A percentile compares a stretch with the other conserved stretches of the same genome.
These are phyloP conservation scores for Ianthella basta DNA, from an alignment of 37 sponge, comb jelly and placozoan species.

Conservation along the genomic window DNA sequence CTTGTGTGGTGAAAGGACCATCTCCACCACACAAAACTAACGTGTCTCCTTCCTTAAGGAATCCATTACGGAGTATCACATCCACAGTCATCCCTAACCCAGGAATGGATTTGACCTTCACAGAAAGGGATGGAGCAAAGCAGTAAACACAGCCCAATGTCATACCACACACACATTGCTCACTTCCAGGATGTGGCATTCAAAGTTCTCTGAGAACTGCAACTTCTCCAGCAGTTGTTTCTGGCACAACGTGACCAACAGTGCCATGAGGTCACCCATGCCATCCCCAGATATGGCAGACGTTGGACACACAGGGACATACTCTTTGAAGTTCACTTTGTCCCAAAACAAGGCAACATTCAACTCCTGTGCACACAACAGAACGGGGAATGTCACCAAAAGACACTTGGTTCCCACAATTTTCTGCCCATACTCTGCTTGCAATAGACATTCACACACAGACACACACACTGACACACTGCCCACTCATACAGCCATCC, in stretches of 20 bases:
- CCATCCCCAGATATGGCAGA: slow-evolving; percentile 98
- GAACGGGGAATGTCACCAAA: no score
- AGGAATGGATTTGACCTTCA: slow-evolving; percentile 93
- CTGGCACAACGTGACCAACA: slow-evolving; percentile 71
- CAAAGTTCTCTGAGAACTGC: slow-evolving; percentile 79
- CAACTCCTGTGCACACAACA: slow-evolving; percentile 71
- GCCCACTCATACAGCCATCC: no score
- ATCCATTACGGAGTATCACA: slow-evolving; percentile 91
- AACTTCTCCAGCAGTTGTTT: slow-evolving; percentile 64
- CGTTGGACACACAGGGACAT: slow-evolving; percentile 87
- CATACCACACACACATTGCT: neutral
- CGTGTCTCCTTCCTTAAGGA: slow-evolving; percentile 94
- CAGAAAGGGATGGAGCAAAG: neutral
- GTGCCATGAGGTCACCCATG: slow-evolving; percentile 97
- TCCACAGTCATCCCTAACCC: slow-evolving; percentile 97
- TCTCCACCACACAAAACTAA: slow-evolving; percentile 87
- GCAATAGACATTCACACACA: no score
- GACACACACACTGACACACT: no score
- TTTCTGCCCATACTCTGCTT: no score
- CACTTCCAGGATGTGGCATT: slow-evolving; percentile 95
- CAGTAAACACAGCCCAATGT: neutral
- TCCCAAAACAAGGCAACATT: slow-evolving; percentile 97
- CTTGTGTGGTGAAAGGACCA: slow-evolving; percentile 85
- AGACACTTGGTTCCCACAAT: no score
- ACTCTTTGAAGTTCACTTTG: slow-evolving; percentile 90